A percentile compares a stretch with the other conserved stretches of the same genome.
Evolutionary conservation across 2,888 invertebrate genomes (phyloP).

Genomic region (Diogma glabrata): DNA sequence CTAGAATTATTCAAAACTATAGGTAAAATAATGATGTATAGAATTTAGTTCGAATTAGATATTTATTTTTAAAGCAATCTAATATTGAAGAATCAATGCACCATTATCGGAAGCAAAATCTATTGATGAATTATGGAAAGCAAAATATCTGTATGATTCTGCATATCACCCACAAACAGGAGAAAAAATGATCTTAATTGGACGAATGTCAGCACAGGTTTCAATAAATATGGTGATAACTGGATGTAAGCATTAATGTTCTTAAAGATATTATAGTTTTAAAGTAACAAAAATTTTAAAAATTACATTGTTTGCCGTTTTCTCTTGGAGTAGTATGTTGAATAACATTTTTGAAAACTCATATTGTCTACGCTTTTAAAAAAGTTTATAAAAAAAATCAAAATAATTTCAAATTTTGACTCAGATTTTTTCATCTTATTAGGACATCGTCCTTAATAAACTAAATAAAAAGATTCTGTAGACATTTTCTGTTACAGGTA

Average conservation of each 20-base stretch:
- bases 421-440: too few relatives aligned
- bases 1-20: constrained; percentile 64
- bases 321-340: too few relatives aligned
- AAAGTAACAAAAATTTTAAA: too few relatives aligned
- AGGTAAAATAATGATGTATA: constrained; percentile 32
- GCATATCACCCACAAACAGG: constrained; percentile 98
- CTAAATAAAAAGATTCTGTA: too few relatives aligned
- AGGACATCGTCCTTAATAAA: too few relatives aligned
- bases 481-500: too few relatives aligned
- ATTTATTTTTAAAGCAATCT: constrained; percentile 27
- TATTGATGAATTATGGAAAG: constrained; percentile 76
- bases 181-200: constrained; percentile 85
- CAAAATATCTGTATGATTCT: constrained; percentile 92
- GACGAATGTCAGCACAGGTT: constrained; percentile 97
- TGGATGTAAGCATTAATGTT: constrained; percentile 45
- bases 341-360: too few relatives aligned
- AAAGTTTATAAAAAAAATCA: too few relatives aligned
- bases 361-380: too few relatives aligned
- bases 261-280: too few relatives aligned
- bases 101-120: constrained; percentile 47
- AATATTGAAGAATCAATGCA: constrained; percentile 32
- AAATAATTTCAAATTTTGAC: too few relatives aligned
- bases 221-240: constrained; percentile 96
- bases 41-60: not conserved
- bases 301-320: too few relatives aligned